Evolutionary conservation across 2,113 vertebrate genomes (phyloP).

Genomic region (Lampris incognitus): DNA sequence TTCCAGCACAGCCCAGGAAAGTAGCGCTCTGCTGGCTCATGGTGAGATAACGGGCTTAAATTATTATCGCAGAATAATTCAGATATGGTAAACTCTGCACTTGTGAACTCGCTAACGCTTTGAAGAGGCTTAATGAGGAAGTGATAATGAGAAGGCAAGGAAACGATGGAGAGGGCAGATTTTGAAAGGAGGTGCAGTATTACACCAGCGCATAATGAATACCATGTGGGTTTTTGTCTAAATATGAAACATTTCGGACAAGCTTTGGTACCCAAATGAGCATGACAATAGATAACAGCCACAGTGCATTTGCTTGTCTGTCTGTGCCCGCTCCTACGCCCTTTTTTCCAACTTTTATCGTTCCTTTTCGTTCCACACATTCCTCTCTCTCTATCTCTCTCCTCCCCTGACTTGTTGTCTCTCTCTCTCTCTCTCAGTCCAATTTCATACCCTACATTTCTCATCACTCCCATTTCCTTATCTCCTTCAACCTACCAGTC

Average conservation of each 20-base stretch:
- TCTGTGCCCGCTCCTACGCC: not conserved
- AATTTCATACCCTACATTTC: no score
- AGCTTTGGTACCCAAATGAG: not conserved
- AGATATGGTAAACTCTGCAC: conserved; percentile 35
- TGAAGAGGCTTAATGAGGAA: conserved; percentile 41
- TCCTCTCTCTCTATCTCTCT: not conserved
- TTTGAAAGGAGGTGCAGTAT: not conserved
- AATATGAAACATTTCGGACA: conserved; percentile 12
- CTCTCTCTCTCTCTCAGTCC: not conserved
- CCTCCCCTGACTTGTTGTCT: not conserved
- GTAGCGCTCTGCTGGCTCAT: not conserved
- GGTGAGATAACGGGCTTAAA: conserved; percentile 56
- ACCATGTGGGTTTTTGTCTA: not conserved
- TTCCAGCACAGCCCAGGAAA: conserved; percentile 11
- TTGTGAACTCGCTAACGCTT: conserved; percentile 31
- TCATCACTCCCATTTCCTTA: no score
- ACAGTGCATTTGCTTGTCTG: not conserved
- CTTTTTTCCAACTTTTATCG: conserved; percentile 13
- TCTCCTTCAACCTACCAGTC: no score
- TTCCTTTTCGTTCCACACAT: not conserved
- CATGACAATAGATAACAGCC: not conserved
- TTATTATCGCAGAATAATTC: conserved; percentile 43
- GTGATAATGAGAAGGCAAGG: conserved; percentile 1
- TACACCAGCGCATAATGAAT: not conserved
- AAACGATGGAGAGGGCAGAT: conserved; percentile 6